These are phyloP conservation scores for Drosophila bocki DNA, from an alignment of 1,140 invertebrate species.

Conservation along the genomic window DNA sequence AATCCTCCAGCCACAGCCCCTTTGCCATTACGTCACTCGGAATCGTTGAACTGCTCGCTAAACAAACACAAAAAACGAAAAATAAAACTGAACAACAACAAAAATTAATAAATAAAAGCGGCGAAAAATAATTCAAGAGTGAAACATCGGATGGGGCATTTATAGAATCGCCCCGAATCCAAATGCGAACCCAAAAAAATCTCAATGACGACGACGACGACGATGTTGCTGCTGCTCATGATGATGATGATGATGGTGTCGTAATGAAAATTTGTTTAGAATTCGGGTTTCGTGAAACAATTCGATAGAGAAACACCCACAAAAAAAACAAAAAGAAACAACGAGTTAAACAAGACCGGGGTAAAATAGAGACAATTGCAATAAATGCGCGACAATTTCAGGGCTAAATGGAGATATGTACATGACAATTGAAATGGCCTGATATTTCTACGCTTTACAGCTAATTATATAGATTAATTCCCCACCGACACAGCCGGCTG, in stretches of 20 bases:
- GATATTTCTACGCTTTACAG: constrained; percentile 51
- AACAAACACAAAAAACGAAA: constrained; percentile 25
- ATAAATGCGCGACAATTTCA: constrained; percentile 58
- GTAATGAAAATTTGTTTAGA: constrained; percentile 77
- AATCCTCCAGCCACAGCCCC: constrained; percentile 42
- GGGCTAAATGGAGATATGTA: constrained; percentile 65
- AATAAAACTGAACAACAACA: constrained; percentile 1
- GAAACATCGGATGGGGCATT: constrained; percentile 64
- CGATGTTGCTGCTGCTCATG: constrained; percentile 18
- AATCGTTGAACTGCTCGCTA: constrained; percentile 28
- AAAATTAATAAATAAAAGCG: constrained; percentile 40
- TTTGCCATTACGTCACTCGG: constrained; percentile 61
- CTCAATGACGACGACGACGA: constrained; percentile 35
- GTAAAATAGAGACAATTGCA: constrained; percentile 37
- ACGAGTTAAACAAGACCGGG: constrained; percentile 1
- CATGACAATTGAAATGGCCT: constrained; percentile 44
- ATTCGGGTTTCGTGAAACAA: constrained; percentile 67
- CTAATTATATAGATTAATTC: constrained; percentile 75
- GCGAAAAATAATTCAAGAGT: constrained; percentile 39
- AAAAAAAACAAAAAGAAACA: not conserved
- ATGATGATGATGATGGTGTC: constrained; percentile 65
- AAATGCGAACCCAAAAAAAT: constrained; percentile 27
- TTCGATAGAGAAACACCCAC: constrained; percentile 32
- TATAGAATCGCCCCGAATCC: constrained; percentile 47
- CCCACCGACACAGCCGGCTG: constrained; percentile 23